Base-by-base conservation (phyloP, 2,113 vertebrate species). In the Ptychochromis oligacanthus region DNA sequence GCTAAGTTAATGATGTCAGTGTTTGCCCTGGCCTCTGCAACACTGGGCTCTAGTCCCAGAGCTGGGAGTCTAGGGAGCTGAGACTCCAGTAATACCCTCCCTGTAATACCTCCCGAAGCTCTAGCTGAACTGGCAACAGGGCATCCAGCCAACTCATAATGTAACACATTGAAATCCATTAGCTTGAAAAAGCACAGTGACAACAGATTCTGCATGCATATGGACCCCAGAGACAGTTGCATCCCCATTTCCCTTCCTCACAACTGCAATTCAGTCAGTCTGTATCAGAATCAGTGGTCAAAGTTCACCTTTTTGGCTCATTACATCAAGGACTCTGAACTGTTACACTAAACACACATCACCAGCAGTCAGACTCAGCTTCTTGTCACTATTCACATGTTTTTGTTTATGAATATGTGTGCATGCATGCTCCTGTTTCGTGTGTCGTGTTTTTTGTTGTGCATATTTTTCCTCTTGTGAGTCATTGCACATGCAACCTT, bases 91-190 rank as follows among this genome's bases (percentile, higher is more conserved):
- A n/a, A n/a, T n/a, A 95, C 95, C 83, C 83, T 95, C 95, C 94
- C 90, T 94, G 90, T 95, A 95, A 96, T 96, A 94, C 94, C 95
- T 96, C 95, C 96, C 95, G 43, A 82, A 84, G 79, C 77, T 84
- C 52, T 7, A 95, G 96, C 97, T 96, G 94, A 95, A 95, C 95
- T 83, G 77, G 95, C 87, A 87, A 83, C 88, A 95, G 95, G 95
- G 96, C 94, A 94, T 89, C 92, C 58, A 89, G 97, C 96, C 96
- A 97, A 95, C 91, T 95, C 96, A 96, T 97, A 97, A 97, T 97
- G 92, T 95, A 95, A 96, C 94, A 95, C 93, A 89, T 95, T 96
- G 96, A 95, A 94, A 93, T 95, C 93, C 94, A 95, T 97, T 96
- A 96, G 90, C 95, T 95, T 95, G 89, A 95, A 96, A 96, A 95